These are phyloP conservation scores for Chorisops tibialis DNA, from an alignment of 2,888 invertebrate genomes.

Conservation along the genomic window DNA sequence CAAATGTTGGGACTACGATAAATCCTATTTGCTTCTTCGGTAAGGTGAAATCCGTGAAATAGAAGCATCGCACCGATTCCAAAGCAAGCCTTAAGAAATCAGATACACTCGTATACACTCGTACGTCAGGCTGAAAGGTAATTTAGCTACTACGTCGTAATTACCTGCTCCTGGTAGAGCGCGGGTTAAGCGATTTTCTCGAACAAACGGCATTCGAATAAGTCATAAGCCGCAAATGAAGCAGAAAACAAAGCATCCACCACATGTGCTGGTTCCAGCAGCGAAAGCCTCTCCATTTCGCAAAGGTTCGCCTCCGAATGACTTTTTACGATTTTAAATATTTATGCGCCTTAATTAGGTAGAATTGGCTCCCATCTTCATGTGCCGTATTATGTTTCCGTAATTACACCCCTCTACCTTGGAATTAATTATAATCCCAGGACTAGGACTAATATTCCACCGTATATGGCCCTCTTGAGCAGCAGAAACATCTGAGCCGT, in stretches of 20 bases:
- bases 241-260: background rate
- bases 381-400: background rate
- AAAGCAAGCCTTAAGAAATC: background rate
- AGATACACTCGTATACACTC: background rate
- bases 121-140: background rate
- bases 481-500: background rate
- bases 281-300: background rate
- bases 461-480: background rate
- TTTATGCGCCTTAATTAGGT: conserved; percentile 32
- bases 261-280: background rate
- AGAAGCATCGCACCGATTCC: background rate
- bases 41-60: background rate
- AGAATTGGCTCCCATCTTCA: conserved; percentile 25
- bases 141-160: conserved; percentile 8
- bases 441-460: background rate
- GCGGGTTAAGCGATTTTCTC: background rate
- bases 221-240: conserved; percentile 3
- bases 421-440: conserved; percentile 22
- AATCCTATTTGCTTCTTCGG: background rate
- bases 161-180: background rate
- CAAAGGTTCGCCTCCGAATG: background rate
- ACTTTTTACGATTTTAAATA: conserved; percentile 32
- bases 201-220: conserved; percentile 3
- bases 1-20: background rate
- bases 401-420: conserved; percentile 17